phyloP scores from a whole-genome alignment of 2,888 invertebrate genomes.

The Harmothoe impar region DNA sequence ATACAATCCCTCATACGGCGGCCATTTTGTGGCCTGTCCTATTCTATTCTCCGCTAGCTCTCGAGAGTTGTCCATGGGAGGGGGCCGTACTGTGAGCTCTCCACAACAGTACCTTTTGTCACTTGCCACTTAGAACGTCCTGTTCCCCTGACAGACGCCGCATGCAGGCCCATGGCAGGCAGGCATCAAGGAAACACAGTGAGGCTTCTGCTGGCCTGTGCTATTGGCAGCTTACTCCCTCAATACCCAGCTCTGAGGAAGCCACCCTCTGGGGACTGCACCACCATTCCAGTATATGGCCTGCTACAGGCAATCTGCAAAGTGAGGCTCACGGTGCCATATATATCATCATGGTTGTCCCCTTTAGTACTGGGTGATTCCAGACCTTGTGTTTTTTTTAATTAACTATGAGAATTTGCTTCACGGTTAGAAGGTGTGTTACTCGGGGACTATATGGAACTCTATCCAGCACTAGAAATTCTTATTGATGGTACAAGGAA shows the following conservation, averaged over 20 bases:
- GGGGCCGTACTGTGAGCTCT: neutral
- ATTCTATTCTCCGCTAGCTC: neutral
- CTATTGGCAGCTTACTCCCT: neutral
- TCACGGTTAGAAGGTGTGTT: too few relatives aligned
- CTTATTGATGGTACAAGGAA: too few relatives aligned
- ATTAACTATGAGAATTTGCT: too few relatives aligned
- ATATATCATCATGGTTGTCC: too few relatives aligned
- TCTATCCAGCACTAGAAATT: too few relatives aligned
- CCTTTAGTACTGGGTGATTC: too few relatives aligned
- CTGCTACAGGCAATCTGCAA: too few relatives aligned
- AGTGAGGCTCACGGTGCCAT: too few relatives aligned
- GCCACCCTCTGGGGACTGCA: neutral
- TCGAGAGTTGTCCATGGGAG: neutral
- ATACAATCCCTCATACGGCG: constrained; percentile 8
- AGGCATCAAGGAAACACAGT: neutral
- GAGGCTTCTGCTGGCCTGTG: neutral
- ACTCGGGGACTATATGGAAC: too few relatives aligned
- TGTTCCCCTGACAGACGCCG: neutral
- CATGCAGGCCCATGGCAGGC: neutral
- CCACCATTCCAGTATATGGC: too few relatives aligned
- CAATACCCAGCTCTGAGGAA: neutral
- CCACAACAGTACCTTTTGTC: neutral
- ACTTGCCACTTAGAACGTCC: constrained; percentile 1
- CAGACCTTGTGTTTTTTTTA: too few relatives aligned
- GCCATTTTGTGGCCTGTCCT: constrained; percentile 19